These are phyloP conservation scores for Megalops atlanticus DNA, from an alignment of 2,113 vertebrate genomes.

Conservation along the genomic window DNA sequence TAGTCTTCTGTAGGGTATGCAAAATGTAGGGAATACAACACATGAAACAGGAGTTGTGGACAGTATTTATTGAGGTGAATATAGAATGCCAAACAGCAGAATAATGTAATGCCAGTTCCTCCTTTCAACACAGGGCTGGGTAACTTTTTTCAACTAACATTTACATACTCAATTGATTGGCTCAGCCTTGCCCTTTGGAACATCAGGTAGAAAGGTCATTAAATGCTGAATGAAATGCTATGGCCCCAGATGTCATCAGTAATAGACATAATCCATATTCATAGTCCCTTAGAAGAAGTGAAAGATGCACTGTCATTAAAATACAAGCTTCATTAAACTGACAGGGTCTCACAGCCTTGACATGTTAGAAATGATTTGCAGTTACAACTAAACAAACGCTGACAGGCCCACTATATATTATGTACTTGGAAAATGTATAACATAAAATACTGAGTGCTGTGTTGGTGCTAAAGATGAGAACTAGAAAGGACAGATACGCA, in stretches of 20 bases:
- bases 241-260: background rate
- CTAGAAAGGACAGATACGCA: background rate
- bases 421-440: background rate
- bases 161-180: background rate
- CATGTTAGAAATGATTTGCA: background rate
- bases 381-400: background rate
- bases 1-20: too few relatives aligned
- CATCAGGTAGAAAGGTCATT: background rate
- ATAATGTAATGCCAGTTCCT: background rate
- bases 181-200: background rate
- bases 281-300: background rate
- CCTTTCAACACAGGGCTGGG: background rate
- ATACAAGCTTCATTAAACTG: background rate
- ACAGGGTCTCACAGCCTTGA: background rate
- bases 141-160: background rate
- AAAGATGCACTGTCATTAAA: background rate
- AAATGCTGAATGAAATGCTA: background rate
- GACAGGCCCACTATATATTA: background rate
- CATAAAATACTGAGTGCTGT: background rate
- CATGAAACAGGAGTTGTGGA: background rate
- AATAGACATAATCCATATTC: too few relatives aligned
- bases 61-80: background rate
- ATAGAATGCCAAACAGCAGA: background rate
- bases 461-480: too few relatives aligned
- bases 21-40: background rate